phyloP scores from a whole-genome alignment of 2,113 vertebrate genomes.

The Muntiacus reevesi region DNA sequence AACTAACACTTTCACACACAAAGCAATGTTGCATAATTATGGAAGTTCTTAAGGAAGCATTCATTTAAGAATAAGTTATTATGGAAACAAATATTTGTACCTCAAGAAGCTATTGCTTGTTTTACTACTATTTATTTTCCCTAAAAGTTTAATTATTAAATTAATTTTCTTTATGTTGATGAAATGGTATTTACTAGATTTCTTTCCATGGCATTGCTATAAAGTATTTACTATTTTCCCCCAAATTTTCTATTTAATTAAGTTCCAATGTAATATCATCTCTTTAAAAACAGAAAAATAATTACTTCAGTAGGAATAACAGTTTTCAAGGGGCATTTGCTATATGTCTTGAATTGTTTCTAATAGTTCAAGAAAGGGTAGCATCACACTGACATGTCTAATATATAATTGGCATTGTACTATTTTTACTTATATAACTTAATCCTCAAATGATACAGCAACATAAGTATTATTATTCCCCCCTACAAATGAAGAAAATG shows the following conservation, averaged over 20 bases:
- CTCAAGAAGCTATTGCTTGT: not conserved
- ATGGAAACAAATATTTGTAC: constrained; percentile 4
- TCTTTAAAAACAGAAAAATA: not conserved
- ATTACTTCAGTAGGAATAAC: not conserved
- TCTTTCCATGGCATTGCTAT: not conserved
- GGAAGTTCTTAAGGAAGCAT: not conserved
- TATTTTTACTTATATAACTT: not conserved
- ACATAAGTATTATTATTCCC: not conserved
- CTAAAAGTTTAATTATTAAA: not conserved
- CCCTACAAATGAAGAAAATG: not conserved
- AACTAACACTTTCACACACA: not conserved
- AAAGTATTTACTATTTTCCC: not conserved
- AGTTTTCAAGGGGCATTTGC: not conserved
- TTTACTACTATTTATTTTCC: not conserved
- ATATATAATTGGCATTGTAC: not conserved
- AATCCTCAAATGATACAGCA: not conserved
- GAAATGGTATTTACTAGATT: not conserved
- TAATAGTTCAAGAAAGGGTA: not conserved
- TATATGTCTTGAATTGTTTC: not conserved
- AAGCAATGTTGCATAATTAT: not conserved
- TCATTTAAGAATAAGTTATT: not conserved
- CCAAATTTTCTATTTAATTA: not conserved
- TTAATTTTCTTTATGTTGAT: not conserved
- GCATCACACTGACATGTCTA: not conserved
- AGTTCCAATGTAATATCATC: not conserved